These are phyloP conservation scores for Troilus luridus DNA, from an alignment of 2,888 invertebrate genomes.

Conservation along the genomic window DNA sequence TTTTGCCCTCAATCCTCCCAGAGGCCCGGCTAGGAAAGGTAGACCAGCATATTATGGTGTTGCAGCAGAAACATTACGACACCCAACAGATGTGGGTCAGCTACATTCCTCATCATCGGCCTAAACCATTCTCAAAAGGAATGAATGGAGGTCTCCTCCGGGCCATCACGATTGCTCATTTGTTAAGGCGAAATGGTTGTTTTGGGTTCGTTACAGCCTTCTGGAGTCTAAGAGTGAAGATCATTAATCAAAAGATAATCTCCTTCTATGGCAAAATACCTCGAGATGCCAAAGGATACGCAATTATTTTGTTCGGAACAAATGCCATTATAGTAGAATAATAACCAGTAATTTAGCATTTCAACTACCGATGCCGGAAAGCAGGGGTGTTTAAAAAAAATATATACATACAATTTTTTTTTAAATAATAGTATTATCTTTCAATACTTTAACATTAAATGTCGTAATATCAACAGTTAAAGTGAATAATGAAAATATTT, in stretches of 20 bases:
- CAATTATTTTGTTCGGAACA: background rate
- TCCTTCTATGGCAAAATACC: background rate
- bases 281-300: background rate
- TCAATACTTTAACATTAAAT: too few relatives aligned
- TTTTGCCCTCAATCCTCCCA: slow-evolving; percentile 20
- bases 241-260: background rate
- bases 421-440: too few relatives aligned
- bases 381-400: too few relatives aligned
- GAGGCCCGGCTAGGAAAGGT: slow-evolving; percentile 42
- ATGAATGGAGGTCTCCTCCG: background rate
- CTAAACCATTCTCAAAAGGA: slow-evolving; percentile 2
- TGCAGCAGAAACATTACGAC: slow-evolving; percentile 31
- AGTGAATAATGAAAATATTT: too few relatives aligned
- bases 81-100: slow-evolving; percentile 25
- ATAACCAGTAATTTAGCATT: too few relatives aligned
- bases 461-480: too few relatives aligned
- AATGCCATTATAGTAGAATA: too few relatives aligned
- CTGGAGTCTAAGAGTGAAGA: background rate
- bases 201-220: background rate
- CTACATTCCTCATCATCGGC: slow-evolving; percentile 18
- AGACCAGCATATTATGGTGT: slow-evolving; percentile 21
- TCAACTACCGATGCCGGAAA: too few relatives aligned
- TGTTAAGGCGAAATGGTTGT: background rate
- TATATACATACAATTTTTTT: too few relatives aligned
- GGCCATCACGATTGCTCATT: slow-evolving; percentile 22